These are phyloP conservation scores for Choristoneura fumiferana DNA, from an alignment of 1,140 invertebrate species.

Conservation along the genomic window DNA sequence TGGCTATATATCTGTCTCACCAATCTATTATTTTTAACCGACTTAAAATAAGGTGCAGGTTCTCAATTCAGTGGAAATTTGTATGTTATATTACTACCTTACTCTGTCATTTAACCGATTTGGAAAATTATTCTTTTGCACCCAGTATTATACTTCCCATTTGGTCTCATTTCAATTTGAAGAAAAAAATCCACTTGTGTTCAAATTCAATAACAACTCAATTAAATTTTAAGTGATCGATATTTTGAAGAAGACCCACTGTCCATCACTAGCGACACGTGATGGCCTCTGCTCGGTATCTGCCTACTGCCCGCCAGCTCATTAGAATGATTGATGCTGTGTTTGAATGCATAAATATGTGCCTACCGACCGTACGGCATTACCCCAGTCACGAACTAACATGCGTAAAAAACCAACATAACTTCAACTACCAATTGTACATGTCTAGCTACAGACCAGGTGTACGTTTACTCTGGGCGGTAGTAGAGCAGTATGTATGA, in stretches of 20 bases:
- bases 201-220: no score
- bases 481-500: not conserved
- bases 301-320: constrained; percentile 52
- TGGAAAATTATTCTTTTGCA: no score
- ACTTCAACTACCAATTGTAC: not conserved
- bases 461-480: not conserved
- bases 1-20: no score
- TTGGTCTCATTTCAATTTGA: no score
- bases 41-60: no score
- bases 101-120: no score
- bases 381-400: constrained; percentile 47
- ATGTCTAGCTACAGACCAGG: not conserved
- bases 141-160: no score
- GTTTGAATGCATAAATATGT: constrained; percentile 68
- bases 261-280: constrained; percentile 39
- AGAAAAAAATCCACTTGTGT: no score
- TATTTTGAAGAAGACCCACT: constrained; percentile 20
- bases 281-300: constrained; percentile 43
- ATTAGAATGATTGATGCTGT: constrained; percentile 74
- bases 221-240: constrained; percentile 20
- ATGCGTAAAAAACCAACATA: constrained; percentile 24
- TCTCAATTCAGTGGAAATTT: no score
- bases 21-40: no score
- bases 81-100: no score
- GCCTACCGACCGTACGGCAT: constrained; percentile 48